Evolutionary conservation across 1,140 invertebrate species (phyloP).

Genomic region (Caenorhabditis briggsae): DNA sequence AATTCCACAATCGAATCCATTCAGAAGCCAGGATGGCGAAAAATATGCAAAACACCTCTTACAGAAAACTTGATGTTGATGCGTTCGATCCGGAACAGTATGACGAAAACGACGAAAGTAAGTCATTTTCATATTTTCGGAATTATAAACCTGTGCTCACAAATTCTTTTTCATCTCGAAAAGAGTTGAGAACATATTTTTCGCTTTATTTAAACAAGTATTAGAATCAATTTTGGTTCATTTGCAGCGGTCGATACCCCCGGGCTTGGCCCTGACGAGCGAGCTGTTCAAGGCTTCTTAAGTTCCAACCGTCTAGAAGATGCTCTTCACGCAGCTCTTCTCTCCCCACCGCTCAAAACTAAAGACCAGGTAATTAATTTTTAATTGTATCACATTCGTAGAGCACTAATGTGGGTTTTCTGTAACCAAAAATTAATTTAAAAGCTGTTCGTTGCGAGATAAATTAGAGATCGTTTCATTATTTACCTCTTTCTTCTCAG

Average conservation of each 20-base stretch:
- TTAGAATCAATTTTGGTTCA: background rate
- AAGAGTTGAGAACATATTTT: no score
- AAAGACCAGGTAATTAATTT: slow-evolving; percentile 63
- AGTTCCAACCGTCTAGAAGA: slow-evolving; percentile 64
- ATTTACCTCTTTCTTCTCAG: no score
- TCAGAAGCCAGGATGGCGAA: slow-evolving; percentile 66
- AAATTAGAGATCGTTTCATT: no score
- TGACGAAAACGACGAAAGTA: slow-evolving; percentile 66
- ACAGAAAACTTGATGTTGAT: slow-evolving; percentile 69
- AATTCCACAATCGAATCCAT: background rate
- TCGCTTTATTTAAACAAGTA: background rate
- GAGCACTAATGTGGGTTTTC: no score
- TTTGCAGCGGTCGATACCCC: slow-evolving; percentile 58
- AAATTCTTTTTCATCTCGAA: no score
- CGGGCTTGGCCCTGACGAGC: slow-evolving; percentile 66
- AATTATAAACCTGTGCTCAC: background rate
- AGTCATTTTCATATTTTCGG: background rate
- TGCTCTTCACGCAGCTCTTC: slow-evolving; percentile 64
- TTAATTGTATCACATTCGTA: no score
- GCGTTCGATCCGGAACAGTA: slow-evolving; percentile 69
- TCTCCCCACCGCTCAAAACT: slow-evolving; percentile 65
- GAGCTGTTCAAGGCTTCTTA: slow-evolving; percentile 56
- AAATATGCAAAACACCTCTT: slow-evolving; percentile 69
- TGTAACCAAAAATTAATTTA: no score
- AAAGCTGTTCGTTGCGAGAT: no score